Conservation (phyloP, 2,888 invertebrate species). For the Drosophila atripex region DNA sequence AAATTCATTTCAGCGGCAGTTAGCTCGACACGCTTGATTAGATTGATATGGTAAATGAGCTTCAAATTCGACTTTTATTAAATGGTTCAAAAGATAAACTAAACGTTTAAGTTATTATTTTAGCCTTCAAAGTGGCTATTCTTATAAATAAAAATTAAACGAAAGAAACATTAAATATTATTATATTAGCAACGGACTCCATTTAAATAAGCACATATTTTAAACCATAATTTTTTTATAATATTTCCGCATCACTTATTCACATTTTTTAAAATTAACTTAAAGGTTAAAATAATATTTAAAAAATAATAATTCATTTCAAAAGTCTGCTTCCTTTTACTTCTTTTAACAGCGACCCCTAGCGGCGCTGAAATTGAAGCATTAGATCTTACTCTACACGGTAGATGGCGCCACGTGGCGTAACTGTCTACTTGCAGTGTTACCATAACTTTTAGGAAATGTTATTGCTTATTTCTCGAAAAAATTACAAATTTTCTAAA, state of each 20-base stretch:
- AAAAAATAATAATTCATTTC: background rate
- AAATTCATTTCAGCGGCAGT: slow-evolving; percentile 45
- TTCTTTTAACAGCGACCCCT: background rate
- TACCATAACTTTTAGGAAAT: background rate
- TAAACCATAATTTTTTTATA: background rate
- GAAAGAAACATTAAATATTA: too few relatives aligned
- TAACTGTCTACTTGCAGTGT: background rate
- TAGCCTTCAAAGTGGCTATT: too few relatives aligned
- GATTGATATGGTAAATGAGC: slow-evolving; percentile 2
- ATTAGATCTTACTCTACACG: background rate
- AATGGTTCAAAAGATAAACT: background rate
- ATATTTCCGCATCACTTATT: too few relatives aligned
- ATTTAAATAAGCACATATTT: too few relatives aligned
- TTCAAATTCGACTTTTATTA: background rate
- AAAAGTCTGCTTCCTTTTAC: background rate
- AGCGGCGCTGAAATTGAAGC: background rate
- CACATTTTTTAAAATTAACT: too few relatives aligned
- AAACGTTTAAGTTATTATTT: too few relatives aligned
- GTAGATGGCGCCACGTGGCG: background rate
- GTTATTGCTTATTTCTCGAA: too few relatives aligned
- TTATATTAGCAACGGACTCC: too few relatives aligned
- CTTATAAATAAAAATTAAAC: too few relatives aligned
- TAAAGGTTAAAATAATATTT: too few relatives aligned
- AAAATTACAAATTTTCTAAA: too few relatives aligned
- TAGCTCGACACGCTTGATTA: slow-evolving; percentile 21